A percentile compares a stretch with the other conserved stretches of the same genome.
Conservation (phyloP, 2,797 vertebrate genomes). For the Sebastes hopkinsi region DNA sequence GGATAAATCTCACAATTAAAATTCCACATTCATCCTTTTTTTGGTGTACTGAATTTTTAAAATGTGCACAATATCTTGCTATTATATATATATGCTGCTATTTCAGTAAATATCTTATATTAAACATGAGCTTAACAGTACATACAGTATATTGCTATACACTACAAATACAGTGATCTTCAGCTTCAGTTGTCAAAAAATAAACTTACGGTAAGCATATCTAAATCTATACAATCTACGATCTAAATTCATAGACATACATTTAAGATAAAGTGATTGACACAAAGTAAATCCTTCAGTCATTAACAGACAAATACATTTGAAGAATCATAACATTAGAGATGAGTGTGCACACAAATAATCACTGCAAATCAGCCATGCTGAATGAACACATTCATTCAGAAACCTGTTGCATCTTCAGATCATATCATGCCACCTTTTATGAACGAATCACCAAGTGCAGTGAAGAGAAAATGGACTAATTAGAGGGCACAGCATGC, state of each 20-base stretch:
- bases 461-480: not conserved
- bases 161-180: not conserved
- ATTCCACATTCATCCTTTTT: not conserved
- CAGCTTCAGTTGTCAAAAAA: not conserved
- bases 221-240: not conserved
- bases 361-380: not conserved
- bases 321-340: not conserved
- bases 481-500: not conserved
- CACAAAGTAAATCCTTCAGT: not conserved
- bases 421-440: not conserved
- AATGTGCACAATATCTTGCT: not conserved
- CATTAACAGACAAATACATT: not conserved
- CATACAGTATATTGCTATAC: not conserved
- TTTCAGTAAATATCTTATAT: not conserved
- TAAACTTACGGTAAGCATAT: not conserved
- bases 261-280: not conserved
- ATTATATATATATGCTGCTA: not conserved
- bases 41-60: too few relatives aligned
- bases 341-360: not conserved
- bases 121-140: not conserved
- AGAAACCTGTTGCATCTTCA: conserved; percentile 8
- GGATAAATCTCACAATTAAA: not conserved
- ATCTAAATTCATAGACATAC: not conserved
- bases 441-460: not conserved
- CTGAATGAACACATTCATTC: not conserved